phyloP scores from a whole-genome alignment of 2,113 vertebrate genomes.

The Serinus canaria region DNA sequence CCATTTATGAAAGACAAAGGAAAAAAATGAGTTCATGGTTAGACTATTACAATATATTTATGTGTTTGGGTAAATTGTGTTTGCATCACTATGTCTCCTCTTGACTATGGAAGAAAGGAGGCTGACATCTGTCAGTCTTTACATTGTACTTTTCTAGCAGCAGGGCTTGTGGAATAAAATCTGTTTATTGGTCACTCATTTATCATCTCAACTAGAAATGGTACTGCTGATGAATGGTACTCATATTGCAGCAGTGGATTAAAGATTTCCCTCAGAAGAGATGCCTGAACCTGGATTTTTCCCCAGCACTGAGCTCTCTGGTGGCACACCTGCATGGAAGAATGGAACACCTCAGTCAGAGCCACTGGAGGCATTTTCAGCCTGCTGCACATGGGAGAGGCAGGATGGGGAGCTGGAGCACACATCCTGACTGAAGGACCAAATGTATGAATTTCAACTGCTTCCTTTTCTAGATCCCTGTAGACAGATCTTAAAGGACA shows the following conservation, averaged over 20 bases:
- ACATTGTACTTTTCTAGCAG: not conserved
- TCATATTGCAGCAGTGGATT: not conserved
- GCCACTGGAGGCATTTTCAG: not conserved
- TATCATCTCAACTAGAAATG: not conserved
- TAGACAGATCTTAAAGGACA: not conserved
- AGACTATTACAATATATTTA: not conserved
- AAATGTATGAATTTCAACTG: not conserved
- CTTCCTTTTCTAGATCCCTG: not conserved
- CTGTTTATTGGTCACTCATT: not conserved
- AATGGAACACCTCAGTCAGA: not conserved
- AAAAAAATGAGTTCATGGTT: not conserved
- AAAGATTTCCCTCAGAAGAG: not conserved
- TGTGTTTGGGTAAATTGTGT: not conserved
- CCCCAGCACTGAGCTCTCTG: not conserved
- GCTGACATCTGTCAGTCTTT: not conserved
- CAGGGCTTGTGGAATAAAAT: not conserved
- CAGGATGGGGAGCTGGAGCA: not conserved
- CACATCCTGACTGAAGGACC: not conserved
- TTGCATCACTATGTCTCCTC: not conserved
- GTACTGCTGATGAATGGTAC: not conserved
- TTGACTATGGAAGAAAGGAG: not conserved
- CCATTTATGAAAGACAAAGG: not conserved
- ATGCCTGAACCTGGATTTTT: not conserved
- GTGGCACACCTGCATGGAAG: accelerated
- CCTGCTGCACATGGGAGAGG: not conserved